Evolutionary conservation across 2,797 vertebrate genomes (phyloP).

Genomic region (Acomys russatus): DNA sequence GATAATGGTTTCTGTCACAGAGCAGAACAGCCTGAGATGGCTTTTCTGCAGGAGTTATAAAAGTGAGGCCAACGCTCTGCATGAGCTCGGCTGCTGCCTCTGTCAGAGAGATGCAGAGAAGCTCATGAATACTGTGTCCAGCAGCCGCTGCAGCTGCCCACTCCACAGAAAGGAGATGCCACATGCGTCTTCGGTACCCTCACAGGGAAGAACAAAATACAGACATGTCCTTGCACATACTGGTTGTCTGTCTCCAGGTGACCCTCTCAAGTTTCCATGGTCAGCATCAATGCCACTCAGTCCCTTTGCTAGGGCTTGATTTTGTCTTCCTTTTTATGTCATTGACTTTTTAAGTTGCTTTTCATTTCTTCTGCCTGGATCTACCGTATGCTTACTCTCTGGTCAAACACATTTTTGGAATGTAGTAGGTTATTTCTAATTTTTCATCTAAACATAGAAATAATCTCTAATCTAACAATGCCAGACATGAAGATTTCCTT

Average conservation of each 20-base stretch:
- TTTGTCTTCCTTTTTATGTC: not conserved
- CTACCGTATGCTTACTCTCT: not conserved
- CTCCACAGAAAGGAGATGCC: constrained; percentile 82
- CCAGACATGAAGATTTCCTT: not conserved
- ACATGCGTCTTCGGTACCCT: not conserved
- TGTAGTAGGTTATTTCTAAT: not conserved
- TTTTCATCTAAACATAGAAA: not conserved
- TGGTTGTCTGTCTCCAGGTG: not conserved
- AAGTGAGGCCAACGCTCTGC: constrained; percentile 87
- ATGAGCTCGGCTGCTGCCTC: constrained; percentile 85
- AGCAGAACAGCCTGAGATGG: constrained; percentile 79
- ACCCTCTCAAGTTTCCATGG: not conserved
- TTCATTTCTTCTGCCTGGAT: constrained; percentile 29
- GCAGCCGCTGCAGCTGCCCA: constrained; percentile 85
- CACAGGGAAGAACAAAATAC: not conserved
- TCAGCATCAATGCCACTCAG: not conserved
- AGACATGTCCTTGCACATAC: not conserved
- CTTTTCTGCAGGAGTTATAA: constrained; percentile 85
- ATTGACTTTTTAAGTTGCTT: not conserved
- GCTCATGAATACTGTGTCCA: constrained; percentile 88
- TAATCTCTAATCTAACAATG: not conserved
- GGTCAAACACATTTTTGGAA: not conserved
- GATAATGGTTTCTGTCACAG: constrained; percentile 86
- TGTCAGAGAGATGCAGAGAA: constrained; percentile 85
- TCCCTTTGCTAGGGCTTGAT: not conserved